Evolutionary conservation across 2,113 vertebrate genomes (phyloP).

Genomic region (Melanerpes formicivorus): DNA sequence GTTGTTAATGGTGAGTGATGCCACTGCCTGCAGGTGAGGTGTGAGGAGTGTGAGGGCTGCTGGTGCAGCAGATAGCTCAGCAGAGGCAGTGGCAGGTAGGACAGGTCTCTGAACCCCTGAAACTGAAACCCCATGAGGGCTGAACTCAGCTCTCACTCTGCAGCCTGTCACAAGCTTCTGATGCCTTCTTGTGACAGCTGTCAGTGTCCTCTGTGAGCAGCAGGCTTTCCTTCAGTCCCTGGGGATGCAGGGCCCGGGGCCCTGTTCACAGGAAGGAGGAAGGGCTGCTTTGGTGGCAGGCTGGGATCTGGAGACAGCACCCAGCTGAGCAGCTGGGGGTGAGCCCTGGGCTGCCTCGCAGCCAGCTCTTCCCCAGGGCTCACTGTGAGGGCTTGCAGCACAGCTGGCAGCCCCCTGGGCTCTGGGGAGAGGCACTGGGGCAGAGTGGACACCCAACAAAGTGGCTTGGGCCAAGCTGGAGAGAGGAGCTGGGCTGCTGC

Average conservation of each 20-base stretch:
- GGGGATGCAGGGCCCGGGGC: fast-evolving
- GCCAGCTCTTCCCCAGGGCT: background rate
- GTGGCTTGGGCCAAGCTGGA: background rate
- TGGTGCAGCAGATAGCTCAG: background rate
- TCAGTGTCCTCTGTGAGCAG: background rate
- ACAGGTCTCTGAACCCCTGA: background rate
- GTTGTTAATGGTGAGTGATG: background rate
- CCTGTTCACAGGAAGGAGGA: background rate
- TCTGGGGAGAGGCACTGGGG: background rate
- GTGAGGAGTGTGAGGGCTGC: background rate
- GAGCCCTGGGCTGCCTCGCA: fast-evolving
- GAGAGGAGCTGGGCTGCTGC: background rate
- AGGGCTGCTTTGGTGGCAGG: fast-evolving
- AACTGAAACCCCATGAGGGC: too few species aligned
- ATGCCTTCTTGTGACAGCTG: fast-evolving
- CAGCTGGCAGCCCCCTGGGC: background rate
- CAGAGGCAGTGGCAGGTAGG: background rate
- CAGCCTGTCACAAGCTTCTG: background rate
- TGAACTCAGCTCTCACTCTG: background rate
- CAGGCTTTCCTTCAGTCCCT: fast-evolving
- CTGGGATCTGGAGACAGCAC: background rate
- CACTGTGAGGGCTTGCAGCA: background rate
- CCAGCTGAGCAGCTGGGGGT: background rate
- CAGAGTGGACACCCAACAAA: background rate
- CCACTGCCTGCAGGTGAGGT: background rate